Base-by-base conservation (phyloP, 2,797 vertebrate species). In the Smutsia temminckii region DNA sequence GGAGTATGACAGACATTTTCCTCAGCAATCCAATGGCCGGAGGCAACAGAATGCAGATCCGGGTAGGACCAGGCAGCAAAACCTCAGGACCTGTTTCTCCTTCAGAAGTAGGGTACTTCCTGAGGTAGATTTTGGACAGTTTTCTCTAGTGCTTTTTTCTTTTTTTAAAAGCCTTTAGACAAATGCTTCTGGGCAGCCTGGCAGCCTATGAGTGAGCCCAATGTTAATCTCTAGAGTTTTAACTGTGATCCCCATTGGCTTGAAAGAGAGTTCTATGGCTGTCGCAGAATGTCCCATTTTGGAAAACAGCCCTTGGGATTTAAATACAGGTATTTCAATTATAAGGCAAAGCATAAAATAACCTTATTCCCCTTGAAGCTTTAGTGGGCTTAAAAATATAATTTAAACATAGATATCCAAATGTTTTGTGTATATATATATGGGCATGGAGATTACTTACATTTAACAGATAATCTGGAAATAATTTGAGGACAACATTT, bases 151-250 rank as follows among this genome's bases (percentile, higher is more conserved):
- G 74, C 27, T 10, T 34, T 32, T 69, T 18, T 78, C 37, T 9
- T 74, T 32, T 32, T 6, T 66, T 69, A 63, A 27, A 68, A 49
- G 40, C 49, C 78, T 40, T 88, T 66, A 93, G 34, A 87, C 84
- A 90, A 91, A 93, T 92, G 88, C 74, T 95, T 59, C 63, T 86
- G 68, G 72, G 59, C 16, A 89, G 53, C 23, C 7, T 16, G 2
- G 12, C 81, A 68, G 23, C 71, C 64, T 87, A 8, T 90, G 78
- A 90, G 32, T 23, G 42, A 83, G 51, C 37, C 78, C 87, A n/a
- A 57, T 37, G 79, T n/a, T 63, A 77, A 80, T 80, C 83, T 77
- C 55, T 42, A 18, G 83, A 92, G 79, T 80, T 95, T 97, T 95
- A 96, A 89, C 71, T 92, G 72, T 78, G n/a, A 25, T 94, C 49